Evolutionary conservation across 2,797 vertebrate species (phyloP).

Genomic region (Huso huso): DNA sequence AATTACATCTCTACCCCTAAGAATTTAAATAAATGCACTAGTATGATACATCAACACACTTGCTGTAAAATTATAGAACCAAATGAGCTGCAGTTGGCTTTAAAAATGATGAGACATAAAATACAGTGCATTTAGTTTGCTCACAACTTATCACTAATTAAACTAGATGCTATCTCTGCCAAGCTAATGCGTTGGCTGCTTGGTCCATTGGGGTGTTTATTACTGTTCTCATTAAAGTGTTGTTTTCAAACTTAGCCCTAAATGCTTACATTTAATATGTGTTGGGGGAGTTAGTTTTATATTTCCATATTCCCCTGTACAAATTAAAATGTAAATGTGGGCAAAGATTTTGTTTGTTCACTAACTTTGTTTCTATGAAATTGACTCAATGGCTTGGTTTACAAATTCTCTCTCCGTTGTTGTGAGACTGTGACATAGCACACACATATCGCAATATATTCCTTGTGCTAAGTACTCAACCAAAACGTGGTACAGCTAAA

Average conservation of each 20-base stretch:
- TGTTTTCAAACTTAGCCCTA: conserved; percentile 42
- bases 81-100: conserved; percentile 50
- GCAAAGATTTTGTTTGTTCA: not conserved
- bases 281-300: conserved; percentile 25
- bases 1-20: conserved; percentile 24
- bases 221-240: conserved; percentile 46
- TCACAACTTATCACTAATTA: conserved; percentile 64
- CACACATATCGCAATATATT: too few species aligned
- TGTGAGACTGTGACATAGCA: too few species aligned
- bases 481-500: too few species aligned
- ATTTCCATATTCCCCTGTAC: conserved; percentile 1
- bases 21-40: conserved; percentile 37
- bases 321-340: conserved; percentile 7
- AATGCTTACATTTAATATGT: conserved; percentile 42
- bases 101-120: conserved; percentile 57
- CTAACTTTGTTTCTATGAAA: conserved; percentile 4
- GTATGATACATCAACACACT: conserved; percentile 45
- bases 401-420: conserved; percentile 9
- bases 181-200: conserved; percentile 48
- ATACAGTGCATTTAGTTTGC: conserved; percentile 49
- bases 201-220: conserved; percentile 44
- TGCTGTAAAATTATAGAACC: conserved; percentile 46
- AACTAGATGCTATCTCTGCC: conserved; percentile 38
- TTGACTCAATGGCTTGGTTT: conserved; percentile 6
- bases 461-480: too few species aligned